Conservation (phyloP, 37 sponge, comb jelly and placozoan genomes). For the Ianthella basta region DNA sequence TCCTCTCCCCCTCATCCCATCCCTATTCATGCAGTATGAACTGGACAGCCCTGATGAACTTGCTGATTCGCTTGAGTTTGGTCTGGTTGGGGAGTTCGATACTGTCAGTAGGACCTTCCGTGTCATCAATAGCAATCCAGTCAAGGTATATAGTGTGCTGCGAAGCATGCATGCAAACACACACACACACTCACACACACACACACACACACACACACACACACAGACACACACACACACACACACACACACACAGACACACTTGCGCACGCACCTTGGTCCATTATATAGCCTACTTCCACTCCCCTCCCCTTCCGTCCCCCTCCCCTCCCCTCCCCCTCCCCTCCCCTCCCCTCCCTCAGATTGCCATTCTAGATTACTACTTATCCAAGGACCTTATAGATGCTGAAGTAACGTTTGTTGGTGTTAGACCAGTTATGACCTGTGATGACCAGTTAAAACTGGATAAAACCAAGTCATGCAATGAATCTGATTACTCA, state of each 20-base stretch:
- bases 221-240: no score
- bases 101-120: constrained; percentile 47
- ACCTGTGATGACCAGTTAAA: background rate
- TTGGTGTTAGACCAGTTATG: background rate
- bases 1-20: no score
- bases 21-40: constrained; percentile 41
- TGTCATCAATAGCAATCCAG: constrained; percentile 77
- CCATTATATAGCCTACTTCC: background rate
- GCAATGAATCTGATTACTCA: constrained; percentile 19
- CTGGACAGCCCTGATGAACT: constrained; percentile 33
- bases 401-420: background rate
- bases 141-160: constrained; percentile 44
- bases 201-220: background rate
- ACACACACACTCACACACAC: background rate
- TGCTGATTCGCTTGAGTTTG: constrained; percentile 75
- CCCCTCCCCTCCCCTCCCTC: background rate
- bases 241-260: background rate
- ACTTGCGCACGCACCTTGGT: background rate
- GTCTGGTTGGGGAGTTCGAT: constrained; percentile 42
- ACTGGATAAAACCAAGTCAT: background rate
- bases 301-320: background rate
- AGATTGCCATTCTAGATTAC: background rate
- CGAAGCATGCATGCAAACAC: background rate
- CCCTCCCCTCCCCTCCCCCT: background rate
- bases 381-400: background rate